Conservation (phyloP, 2,113 vertebrate genomes). For the Pomatostomus ruficeps region DNA sequence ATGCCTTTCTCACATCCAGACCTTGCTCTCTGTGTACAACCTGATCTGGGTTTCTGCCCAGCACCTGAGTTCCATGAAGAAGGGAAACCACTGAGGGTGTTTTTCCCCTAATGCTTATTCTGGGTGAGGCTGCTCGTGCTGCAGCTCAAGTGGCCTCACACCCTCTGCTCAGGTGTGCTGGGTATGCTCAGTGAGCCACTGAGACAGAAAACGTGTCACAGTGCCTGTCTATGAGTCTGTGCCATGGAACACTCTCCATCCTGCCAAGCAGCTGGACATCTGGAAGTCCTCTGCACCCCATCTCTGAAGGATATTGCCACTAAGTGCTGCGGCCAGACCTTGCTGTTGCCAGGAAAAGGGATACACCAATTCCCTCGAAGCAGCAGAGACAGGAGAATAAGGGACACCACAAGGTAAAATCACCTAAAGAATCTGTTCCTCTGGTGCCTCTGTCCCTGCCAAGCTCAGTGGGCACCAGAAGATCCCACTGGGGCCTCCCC, state of each 20-base stretch:
- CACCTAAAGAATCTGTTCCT: background rate
- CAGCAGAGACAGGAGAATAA: background rate
- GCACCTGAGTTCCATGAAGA: background rate
- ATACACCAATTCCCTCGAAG: background rate
- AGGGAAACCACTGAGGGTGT: background rate
- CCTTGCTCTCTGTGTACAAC: background rate
- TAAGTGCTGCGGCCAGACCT: background rate
- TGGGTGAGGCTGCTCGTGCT: background rate
- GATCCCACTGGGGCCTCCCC: background rate
- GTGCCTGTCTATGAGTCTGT: background rate
- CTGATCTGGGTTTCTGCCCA: background rate
- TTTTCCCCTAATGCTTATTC: background rate
- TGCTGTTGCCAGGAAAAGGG: background rate
- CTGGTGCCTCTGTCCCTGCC: background rate
- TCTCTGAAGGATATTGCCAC: background rate
- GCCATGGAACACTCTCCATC: background rate
- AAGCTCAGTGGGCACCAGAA: accelerated
- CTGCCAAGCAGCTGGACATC: background rate
- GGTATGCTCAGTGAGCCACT: background rate
- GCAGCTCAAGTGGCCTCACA: background rate
- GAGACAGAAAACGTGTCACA: background rate
- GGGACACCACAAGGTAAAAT: background rate
- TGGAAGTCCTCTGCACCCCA: background rate
- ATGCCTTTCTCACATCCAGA: accelerated
- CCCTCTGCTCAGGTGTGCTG: background rate